Conservation (phyloP, 2,797 vertebrate genomes). For the Phoxinus dragarum region DNA sequence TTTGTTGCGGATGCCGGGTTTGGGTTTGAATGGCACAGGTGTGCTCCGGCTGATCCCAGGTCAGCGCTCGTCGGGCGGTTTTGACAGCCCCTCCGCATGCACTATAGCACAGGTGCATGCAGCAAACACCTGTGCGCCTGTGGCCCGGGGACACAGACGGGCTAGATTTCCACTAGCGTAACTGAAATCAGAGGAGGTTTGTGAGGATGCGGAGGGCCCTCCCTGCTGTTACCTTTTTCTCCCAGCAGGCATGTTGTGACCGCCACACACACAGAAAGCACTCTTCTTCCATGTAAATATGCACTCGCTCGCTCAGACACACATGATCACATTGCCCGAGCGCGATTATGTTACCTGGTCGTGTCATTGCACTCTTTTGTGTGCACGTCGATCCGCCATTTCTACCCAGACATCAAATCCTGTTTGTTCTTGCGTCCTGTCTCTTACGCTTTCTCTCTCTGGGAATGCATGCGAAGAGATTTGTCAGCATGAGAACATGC, state of each 20-base stretch:
- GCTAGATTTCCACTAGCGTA: constrained; percentile 73
- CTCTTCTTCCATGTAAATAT: constrained; percentile 37
- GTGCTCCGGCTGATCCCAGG: constrained; percentile 71
- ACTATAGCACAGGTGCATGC: constrained; percentile 58
- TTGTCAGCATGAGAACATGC: constrained; percentile 66
- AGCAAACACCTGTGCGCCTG: constrained; percentile 72
- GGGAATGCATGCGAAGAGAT: constrained; percentile 48
- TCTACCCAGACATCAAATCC: constrained; percentile 67
- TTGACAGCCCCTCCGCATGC: constrained; percentile 72
- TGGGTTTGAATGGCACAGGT: constrained; percentile 72
- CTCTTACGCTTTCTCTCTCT: constrained; percentile 36
- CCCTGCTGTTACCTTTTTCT: constrained; percentile 39
- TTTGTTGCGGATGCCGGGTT: constrained; percentile 50
- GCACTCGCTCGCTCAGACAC: constrained; percentile 36
- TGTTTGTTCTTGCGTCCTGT: constrained; percentile 59
- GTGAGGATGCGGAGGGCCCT: constrained; percentile 6
- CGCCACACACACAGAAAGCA: constrained; percentile 54
- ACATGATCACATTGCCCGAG: constrained; percentile 15
- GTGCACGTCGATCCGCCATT: constrained; percentile 62
- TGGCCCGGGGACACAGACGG: constrained; percentile 72
- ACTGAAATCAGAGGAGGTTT: constrained; percentile 49
- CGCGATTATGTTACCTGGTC: constrained; percentile 71
- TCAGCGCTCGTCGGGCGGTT: constrained; percentile 70
- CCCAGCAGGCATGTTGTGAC: constrained; percentile 44
- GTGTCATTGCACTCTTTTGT: constrained; percentile 73